Conservation (phyloP, 2,113 vertebrate genomes). For the Thamnaconus septentrionalis region DNA sequence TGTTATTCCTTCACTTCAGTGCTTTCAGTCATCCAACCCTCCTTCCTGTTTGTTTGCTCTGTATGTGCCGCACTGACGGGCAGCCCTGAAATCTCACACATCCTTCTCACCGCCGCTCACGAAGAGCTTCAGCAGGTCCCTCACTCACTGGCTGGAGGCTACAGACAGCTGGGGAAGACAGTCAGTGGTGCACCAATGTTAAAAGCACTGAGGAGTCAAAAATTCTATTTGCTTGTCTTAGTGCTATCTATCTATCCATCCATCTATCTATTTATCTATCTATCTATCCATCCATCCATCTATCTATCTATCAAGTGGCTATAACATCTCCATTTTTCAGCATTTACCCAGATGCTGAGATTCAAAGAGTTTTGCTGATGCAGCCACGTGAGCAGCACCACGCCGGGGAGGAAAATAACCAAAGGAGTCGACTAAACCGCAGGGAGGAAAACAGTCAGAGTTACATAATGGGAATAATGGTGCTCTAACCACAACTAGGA, state of each 20-base stretch:
- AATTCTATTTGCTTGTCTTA: too few relatives aligned
- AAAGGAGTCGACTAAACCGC: background rate
- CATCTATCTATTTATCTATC: too few relatives aligned
- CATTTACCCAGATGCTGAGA: background rate
- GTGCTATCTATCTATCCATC: too few relatives aligned
- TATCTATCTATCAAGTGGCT: too few relatives aligned
- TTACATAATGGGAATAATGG: background rate
- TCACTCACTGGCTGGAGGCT: background rate
- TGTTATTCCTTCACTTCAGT: too few relatives aligned
- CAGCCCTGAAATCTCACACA: constrained; percentile 65
- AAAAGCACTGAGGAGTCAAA: too few relatives aligned
- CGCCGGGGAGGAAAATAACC: background rate
- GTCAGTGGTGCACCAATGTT: too few relatives aligned
- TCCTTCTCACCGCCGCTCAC: constrained; percentile 21
- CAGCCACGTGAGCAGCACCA: too few relatives aligned
- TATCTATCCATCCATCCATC: too few relatives aligned
- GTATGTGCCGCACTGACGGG: constrained; percentile 26
- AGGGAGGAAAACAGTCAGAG: background rate
- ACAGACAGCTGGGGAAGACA: too few relatives aligned
- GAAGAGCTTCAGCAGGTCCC: background rate
- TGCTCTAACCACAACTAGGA: background rate
- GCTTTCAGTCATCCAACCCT: background rate
- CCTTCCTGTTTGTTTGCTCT: constrained; percentile 8
- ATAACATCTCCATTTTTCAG: too few relatives aligned
- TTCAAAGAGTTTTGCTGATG: too few relatives aligned